These are phyloP conservation scores for Hedya salicella DNA, from an alignment of 2,888 invertebrate species.

Conservation along the genomic window DNA sequence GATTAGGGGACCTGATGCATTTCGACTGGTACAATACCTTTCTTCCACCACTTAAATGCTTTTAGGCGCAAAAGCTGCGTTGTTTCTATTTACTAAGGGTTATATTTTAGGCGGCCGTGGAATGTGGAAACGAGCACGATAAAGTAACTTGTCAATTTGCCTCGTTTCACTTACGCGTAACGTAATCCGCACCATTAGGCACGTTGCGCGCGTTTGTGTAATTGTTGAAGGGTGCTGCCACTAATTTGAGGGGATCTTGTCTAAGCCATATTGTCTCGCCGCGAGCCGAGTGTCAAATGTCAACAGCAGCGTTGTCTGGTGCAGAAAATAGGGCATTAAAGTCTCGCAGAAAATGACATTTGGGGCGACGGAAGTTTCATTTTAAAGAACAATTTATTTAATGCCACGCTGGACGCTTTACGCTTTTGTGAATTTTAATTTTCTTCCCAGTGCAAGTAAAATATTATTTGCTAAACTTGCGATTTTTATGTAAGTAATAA, in stretches of 20 bases:
- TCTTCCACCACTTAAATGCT: background rate
- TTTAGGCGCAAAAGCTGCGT: background rate
- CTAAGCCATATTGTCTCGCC: constrained; percentile 65
- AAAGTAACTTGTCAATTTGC: constrained; percentile 47
- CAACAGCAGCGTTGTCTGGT: constrained; percentile 48
- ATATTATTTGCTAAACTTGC: too few relatives aligned
- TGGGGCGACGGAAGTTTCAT: constrained; percentile 5
- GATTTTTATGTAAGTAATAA: too few relatives aligned
- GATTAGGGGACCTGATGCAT: constrained; percentile 53
- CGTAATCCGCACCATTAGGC: constrained; percentile 78
- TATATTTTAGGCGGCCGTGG: background rate
- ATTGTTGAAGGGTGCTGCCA: constrained; percentile 78
- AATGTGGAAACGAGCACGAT: background rate
- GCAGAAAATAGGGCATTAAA: constrained; percentile 25
- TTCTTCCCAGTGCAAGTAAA: too few relatives aligned
- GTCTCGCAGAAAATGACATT: constrained; percentile 6
- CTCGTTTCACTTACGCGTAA: constrained; percentile 74
- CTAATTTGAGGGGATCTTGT: constrained; percentile 71
- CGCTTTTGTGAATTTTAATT: background rate
- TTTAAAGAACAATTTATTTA: constrained; percentile 9
- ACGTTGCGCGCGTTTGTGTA: constrained; percentile 67
- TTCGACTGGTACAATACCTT: constrained; percentile 4
- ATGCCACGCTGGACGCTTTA: background rate
- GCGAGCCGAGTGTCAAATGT: constrained; percentile 70
- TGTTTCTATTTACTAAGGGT: background rate